Base-by-base conservation (phyloP, 2,888 invertebrate genomes). In the Watsonalla binaria region DNA sequence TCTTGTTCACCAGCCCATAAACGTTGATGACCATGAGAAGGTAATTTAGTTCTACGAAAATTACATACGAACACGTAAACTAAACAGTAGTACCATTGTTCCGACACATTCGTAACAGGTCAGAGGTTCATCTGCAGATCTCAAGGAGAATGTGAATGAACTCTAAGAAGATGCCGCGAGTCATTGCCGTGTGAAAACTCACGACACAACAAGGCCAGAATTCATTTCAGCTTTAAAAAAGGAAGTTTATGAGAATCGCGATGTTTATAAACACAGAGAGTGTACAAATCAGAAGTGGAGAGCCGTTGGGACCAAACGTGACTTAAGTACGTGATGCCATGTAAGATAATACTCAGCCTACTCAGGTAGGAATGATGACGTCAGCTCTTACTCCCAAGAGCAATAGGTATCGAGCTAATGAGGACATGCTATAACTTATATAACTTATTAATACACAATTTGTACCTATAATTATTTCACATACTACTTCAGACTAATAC, bases 131-230 rank as follows among this genome's bases (percentile, higher is more conserved):
- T 62, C 63, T 60, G 58, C 59, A 60, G 54, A 54, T 60, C 60
- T 60, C 53, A 57, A 59, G 53, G 54, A 54, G 54, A 62, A 72
- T 72, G 77, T 69, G 76, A 78, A 77, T 66, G 76, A 78, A 77
- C 76, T 68, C 49, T 58, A 55, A 55, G 52, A 52, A 59, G 58
- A 65, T 53, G 59, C 55, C 51, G 55, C 56, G 56, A 59, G 56
- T 61, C 71, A 65, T 56, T 66, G 61, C 56, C 70, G 74, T 75
- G 74, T 60, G 76, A 79, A 77, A 61, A 63, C 51, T 54, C 56
- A 52, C 57, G 58, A 65, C 63, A 60, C 51, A 70, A 61, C 64
- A 66, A 63, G 63, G 61, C 52, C 63, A 55, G 51, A 42, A 37
- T 52, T 37, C 8, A 37, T 37, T 37, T 7, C 35, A 34, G 35